Evolutionary conservation across 64 coral and sea anemone genomes (phyloP).

Genomic region (Actinia equina): DNA sequence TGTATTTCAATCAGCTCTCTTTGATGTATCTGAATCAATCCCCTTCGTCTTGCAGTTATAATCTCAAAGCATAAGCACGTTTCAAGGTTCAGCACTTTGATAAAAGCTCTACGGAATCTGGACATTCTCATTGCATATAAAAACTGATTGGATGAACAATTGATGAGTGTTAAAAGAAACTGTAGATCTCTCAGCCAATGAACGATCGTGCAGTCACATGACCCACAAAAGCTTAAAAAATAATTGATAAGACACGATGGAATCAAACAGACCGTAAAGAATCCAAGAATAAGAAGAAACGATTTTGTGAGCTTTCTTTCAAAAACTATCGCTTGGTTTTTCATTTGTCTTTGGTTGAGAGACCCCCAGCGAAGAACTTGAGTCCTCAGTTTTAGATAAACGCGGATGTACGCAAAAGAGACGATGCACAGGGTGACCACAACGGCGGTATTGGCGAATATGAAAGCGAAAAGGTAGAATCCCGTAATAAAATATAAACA

Average conservation of each 20-base stretch:
- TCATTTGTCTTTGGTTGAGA: conserved; percentile 35
- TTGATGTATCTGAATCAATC: conserved; percentile 1
- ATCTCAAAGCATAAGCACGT: neutral
- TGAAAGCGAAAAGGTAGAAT: conserved; percentile 73
- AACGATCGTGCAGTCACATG: conserved; percentile 56
- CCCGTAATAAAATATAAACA: conserved; percentile 58
- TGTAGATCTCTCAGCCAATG: conserved; percentile 87
- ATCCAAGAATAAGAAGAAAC: conserved; percentile 65
- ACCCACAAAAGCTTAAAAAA: conserved; percentile 66
- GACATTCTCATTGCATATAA: conserved; percentile 85
- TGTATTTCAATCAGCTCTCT: conserved; percentile 22
- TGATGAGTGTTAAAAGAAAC: conserved; percentile 75
- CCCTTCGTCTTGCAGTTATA: neutral
- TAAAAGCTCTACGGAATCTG: conserved; percentile 71
- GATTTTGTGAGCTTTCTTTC: conserved; percentile 71
- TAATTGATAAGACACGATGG: conserved; percentile 84
- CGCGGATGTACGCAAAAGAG: conserved; percentile 63
- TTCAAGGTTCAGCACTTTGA: conserved; percentile 4
- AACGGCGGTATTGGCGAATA: conserved; percentile 78
- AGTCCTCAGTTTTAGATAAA: conserved; percentile 65
- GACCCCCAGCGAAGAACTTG: conserved; percentile 65
- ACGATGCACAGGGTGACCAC: conserved; percentile 52
- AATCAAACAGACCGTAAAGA: conserved; percentile 73
- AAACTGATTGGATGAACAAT: conserved; percentile 85
- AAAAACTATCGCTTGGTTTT: conserved; percentile 46